Base-by-base conservation (phyloP, 2,113 vertebrate genomes). In the Canis aureus region DNA sequence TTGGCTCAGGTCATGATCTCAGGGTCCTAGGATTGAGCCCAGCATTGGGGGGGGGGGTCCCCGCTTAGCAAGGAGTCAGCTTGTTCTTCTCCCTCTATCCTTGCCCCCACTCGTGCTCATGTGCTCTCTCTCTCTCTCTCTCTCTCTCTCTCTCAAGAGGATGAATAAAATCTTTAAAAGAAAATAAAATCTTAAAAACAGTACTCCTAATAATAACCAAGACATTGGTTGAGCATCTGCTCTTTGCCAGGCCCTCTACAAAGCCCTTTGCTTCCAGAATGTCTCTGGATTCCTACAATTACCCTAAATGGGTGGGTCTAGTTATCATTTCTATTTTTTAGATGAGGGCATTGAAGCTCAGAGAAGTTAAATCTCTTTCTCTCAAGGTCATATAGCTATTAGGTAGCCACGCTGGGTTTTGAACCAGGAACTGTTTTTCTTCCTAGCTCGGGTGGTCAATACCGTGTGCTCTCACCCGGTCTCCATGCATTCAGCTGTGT, bases 261-360 rank as follows among this genome's bases (percentile, higher is more conserved):
- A 38, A 86, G 60, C 2, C 19, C 73, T 78, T 86, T 79, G 76
- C 51, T 88, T 94, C 91, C n/a, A 91, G 90, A 91, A 62, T 84
- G 19, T 87, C 51, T 88, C 57, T 81, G 91, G 22, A 51, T 62
- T 17, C 27, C 73, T 55, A 0, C 35, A 43, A 59, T 64, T 55
- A 60, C 3, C 11, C 32, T 78, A 13, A 15, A n/a, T 66, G 7
- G 7, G 10, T 23, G 53, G 80, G 19, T 64, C 51, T 27, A 74
- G 1, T 49, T 32, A 81, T 57, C 57, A 29, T 57, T 80, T 91
- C 35, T 32, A 20, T 60, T 57, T 74, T 85, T 76, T n/a, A 53
- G n/a, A 66, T 32, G 9, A 92, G 38, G 23, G 27, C 4, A 25
- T 0, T n/a, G 53, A 95, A 62, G 38, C 19, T 95, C 73, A n/a